Evolutionary conservation across 1,140 invertebrate genomes (phyloP), one percentile per base, ranked within the genome.

Genomic region (Eciton burchellii): DNA sequence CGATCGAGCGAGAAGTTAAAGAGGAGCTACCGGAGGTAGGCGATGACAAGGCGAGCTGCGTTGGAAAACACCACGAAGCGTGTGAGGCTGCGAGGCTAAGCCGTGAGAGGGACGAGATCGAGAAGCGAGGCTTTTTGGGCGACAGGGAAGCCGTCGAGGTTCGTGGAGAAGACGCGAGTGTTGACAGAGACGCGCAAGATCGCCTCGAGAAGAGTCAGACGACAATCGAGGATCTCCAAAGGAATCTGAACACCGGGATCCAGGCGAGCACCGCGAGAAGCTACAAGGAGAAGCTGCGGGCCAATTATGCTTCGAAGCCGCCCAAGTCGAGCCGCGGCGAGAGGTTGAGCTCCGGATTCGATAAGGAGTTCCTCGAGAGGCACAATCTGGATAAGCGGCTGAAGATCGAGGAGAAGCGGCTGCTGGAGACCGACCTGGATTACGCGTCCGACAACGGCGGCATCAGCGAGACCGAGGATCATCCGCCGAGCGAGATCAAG

Each of bases 141-240:
- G 26, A 43, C 29, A 59, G 82, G 9, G 56, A 56, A 0, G 24
- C 1, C 19, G 26, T 56, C n/a, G 62, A 79, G 41, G 49, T n/a
- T 3, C 52, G 16, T 4, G 43, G 12, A 45, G 45, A 52, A 70
- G 16, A 24, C 59, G 26, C 52, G 29, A 49, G 26, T 14, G 3
- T 52, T 35, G 68, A 84, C 56, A 29, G 72, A 70, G 74, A 89
- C 8, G 89, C 90, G 12, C 89, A 89, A 43, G 82, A 87, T 45
- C 77, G 74, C 19, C 29, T 91, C 54, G 83, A 87, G 66, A 89
- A 82, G 35, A 92, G 90, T 52, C 89, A 89, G 19, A 72, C 77
- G 19, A 90, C 90, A 21, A 93, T 93, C 76, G 89, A 91, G 57
- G 87, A 84, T 12, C 84, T 93, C 2, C 92, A 93, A 19, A 85